These are phyloP conservation scores for Drosophila bocki DNA, from an alignment of 1,140 invertebrate species.

Conservation along the genomic window DNA sequence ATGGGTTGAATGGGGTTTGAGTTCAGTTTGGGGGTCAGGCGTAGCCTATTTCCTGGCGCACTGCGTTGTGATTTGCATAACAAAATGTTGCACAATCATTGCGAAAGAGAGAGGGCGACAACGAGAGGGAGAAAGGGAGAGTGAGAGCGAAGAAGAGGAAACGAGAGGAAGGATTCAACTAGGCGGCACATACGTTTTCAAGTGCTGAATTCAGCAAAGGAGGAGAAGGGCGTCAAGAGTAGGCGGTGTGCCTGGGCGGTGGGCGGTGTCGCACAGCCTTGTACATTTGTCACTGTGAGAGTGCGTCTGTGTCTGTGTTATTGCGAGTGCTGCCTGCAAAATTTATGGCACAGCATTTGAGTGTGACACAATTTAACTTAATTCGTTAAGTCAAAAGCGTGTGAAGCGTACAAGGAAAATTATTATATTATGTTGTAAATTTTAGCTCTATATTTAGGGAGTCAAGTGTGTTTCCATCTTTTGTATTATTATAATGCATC, in stretches of 20 bases:
- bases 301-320: constrained; percentile 36
- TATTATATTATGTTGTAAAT: constrained; percentile 28
- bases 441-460: not conserved
- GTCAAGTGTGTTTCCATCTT: not conserved
- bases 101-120: constrained; percentile 19
- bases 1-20: constrained; percentile 19
- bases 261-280: constrained; percentile 40
- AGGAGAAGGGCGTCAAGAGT: not conserved
- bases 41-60: constrained; percentile 79
- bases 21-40: constrained; percentile 37
- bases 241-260: not conserved
- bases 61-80: constrained; percentile 82
- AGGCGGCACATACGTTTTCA: constrained; percentile 66
- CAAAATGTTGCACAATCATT: constrained; percentile 75
- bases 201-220: constrained; percentile 16
- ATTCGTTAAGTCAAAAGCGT: constrained; percentile 64
- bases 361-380: constrained; percentile 81
- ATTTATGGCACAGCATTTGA: constrained; percentile 81
- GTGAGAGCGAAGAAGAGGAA: constrained; percentile 3
- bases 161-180: constrained; percentile 53
- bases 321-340: constrained; percentile 64
- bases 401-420: constrained; percentile 38
- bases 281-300: constrained; percentile 52
- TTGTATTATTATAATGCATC: too few relatives aligned
- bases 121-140: not conserved